Base-by-base conservation (phyloP, 2,113 vertebrate genomes). In the Tragelaphus scriptus region DNA sequence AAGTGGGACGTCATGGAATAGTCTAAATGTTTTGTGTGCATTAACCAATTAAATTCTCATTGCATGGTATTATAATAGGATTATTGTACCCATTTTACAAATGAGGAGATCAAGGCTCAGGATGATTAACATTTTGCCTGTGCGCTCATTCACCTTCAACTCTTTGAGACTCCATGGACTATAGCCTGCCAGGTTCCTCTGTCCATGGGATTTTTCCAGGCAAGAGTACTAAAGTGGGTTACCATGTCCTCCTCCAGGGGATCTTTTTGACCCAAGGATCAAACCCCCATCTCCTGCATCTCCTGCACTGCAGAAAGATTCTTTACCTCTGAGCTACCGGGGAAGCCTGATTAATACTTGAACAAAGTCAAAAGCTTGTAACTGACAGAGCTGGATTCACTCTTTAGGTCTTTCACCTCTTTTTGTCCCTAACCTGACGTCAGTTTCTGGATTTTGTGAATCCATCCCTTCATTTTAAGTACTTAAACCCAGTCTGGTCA, bases 401-500 rank as follows among this genome's bases (percentile, higher is more conserved):
- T 71, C 23, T 6, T 44, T 68, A 63, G 79, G 47, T 5, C 91
- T 80, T 81, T 94, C 59, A 85, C 44, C 15, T 53, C 30, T 94
- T 44, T 85, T 56, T 86, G 16, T 91, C 26, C 4, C 4, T 86
- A 86, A 59, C 6, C 14, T 80, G 51, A 84, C 32, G 85, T 6
- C 21, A n/a, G 7, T 19, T 3, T 90, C 40, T 95, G 85, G 96
- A 75, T 88, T 96, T 58, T 55, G 3, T 53, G 85, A 85, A 94
- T 59, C 47, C 3, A 80, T 9, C 56, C 85, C 5, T 90, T 95
- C 2, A 40, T 79, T 84, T 85, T 71, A 90, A 86, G 23, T 84
- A 15, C 94, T 87, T 86, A 96, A 88, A 93, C 32, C 55, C 28
- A 86, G 26, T 6, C 40, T 61, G 32, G 13, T 11, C 13, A 91